Base-by-base conservation (phyloP, 2,797 vertebrate species). In the Hylomyscus alleni region DNA sequence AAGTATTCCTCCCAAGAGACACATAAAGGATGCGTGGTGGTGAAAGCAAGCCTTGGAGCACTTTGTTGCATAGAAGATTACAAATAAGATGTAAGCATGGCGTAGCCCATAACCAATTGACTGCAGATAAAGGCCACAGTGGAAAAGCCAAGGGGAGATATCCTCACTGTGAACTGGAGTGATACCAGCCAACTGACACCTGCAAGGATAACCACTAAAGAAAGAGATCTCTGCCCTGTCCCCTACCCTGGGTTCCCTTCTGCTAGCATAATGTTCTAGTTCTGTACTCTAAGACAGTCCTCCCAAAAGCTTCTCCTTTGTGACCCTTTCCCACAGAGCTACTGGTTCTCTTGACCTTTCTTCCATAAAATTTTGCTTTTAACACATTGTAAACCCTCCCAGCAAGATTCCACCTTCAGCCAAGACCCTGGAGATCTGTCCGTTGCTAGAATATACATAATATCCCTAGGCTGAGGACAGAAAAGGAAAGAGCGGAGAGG, bases 371-470 rank as follows among this genome's bases (percentile, higher is more conserved):
- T 60, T 95, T 95, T 87, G 47, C 14, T 50, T 94, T 90, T 69
- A 44, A 78, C 92, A 69, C 22, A 62, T 44, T 76, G 62, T 80
- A 22, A 80, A 92, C 81, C 87, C 73, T 85, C 50, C n/a, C 77
- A 87, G 19, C 24, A 85, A 88, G 65, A 13, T 34, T 95, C 65
- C 34, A 76, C 37, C 40, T 88, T 77, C 14, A 6, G 52, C 40
- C 81, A 40, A 90, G 58, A 95, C 22, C 14, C 58, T 44, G 29
- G 56, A 56, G 19, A 13, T 50, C 47, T 85, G 62, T 96, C 73
- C 47, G 0, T 90, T 91, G 60, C 54, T 72, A 94, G n/a, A 93
- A 67, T 75, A 77, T 40, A 19, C 60, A 88, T 54, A 94, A n/a
- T 56, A 11, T 20, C 69, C 40, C 89, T 65, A 58, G 19, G 86